Conservation (phyloP, 2,888 invertebrate species). For the Catonia carolina region DNA sequence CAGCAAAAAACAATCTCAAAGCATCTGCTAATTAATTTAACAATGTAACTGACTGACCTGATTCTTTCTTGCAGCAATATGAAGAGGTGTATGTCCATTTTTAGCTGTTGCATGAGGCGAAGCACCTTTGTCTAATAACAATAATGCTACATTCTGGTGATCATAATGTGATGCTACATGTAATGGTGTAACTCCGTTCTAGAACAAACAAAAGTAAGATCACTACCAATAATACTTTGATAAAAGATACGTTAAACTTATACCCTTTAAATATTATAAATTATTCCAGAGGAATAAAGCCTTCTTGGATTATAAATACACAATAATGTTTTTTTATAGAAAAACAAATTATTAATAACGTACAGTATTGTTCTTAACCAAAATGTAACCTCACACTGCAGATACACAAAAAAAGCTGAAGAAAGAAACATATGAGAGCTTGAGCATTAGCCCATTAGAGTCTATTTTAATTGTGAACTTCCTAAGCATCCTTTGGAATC, state of each 20-base stretch:
- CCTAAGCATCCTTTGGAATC: no score
- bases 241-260: not conserved
- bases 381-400: no score
- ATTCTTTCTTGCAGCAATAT: conserved; percentile 97
- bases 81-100: conserved; percentile 96
- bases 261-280: not conserved
- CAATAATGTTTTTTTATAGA: no score
- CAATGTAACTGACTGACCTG: no score
- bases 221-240: not conserved
- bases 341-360: no score
- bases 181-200: conserved; percentile 90
- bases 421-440: no score
- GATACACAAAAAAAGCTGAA: no score
- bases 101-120: conserved; percentile 90
- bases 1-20: no score
- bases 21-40: no score
- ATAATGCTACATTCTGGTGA: conserved; percentile 80
- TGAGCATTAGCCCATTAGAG: no score
- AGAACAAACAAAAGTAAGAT: conserved; percentile 29
- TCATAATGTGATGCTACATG: conserved; percentile 98
- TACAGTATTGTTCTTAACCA: no score
- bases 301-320: not conserved
- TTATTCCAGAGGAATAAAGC: not conserved
- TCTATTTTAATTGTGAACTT: no score
- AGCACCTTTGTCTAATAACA: conserved; percentile 87